These are phyloP conservation scores for Caloenas nicobarica DNA, from an alignment of 2,113 vertebrate species.

Conservation along the genomic window DNA sequence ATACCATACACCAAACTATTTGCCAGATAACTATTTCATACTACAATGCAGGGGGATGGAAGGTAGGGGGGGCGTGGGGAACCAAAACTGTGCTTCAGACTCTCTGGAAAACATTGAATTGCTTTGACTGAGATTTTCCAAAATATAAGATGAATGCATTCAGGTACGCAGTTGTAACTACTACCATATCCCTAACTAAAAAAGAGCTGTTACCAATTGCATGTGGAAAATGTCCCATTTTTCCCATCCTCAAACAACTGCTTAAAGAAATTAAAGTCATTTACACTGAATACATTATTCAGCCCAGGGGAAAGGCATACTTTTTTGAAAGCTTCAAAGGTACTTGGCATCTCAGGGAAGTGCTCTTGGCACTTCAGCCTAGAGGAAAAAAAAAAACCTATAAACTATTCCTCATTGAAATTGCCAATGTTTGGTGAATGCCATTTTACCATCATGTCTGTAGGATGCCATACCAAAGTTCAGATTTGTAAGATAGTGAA, in stretches of 20 bases:
- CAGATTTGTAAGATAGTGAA: not conserved
- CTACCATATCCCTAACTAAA: not conserved
- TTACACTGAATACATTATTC: not conserved
- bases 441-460: not conserved
- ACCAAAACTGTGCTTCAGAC: not conserved
- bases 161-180: not conserved
- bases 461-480: not conserved
- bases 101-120: not conserved
- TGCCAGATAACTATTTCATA: not conserved
- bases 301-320: not conserved
- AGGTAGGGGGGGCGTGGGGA: accelerated
- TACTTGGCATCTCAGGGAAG: not conserved
- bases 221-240: not conserved
- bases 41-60: not conserved
- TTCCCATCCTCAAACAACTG: not conserved
- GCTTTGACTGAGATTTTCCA: not conserved
- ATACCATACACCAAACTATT: not conserved
- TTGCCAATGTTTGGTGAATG: not conserved
- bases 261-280: not conserved
- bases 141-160: accelerated
- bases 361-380: not conserved
- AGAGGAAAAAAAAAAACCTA: not conserved
- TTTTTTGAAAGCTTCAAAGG: not conserved
- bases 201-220: not conserved
- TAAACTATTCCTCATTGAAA: not conserved